These are phyloP conservation scores for Acromyrmex charruanus DNA, from an alignment of 1,140 invertebrate genomes.

Conservation along the genomic window DNA sequence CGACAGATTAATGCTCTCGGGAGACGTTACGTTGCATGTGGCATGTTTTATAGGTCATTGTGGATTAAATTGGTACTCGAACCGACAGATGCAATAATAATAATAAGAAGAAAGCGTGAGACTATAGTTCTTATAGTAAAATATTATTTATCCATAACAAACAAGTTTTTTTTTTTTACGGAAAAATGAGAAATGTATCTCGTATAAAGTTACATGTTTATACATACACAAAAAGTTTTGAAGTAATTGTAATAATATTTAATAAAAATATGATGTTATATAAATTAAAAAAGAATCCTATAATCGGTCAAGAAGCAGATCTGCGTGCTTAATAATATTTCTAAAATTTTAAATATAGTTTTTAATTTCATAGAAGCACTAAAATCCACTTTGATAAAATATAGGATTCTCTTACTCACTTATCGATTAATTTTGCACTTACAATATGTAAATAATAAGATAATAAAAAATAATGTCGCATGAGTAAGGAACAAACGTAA, in stretches of 20 bases:
- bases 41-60: conserved; percentile 50
- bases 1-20: conserved; percentile 54
- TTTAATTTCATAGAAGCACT: no score
- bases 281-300: no score
- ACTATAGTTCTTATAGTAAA: not conserved
- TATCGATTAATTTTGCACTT: no score
- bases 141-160: not conserved
- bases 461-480: no score
- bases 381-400: no score
- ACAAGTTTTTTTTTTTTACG: not conserved
- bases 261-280: not conserved
- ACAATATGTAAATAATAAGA: not conserved
- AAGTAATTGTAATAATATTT: not conserved
- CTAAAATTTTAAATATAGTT: no score
- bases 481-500: not conserved
- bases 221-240: not conserved
- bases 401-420: no score
- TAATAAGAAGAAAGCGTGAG: not conserved
- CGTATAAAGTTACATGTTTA: not conserved
- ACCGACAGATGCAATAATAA: not conserved
- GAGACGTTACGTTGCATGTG: conserved; percentile 40
- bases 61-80: conserved; percentile 24
- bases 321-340: no score
- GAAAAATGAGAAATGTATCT: not conserved
- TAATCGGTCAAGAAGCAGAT: no score